Evolutionary conservation across 92 coral and sea anemone genomes (phyloP).

Genomic region (Pocillopora meandrina): DNA sequence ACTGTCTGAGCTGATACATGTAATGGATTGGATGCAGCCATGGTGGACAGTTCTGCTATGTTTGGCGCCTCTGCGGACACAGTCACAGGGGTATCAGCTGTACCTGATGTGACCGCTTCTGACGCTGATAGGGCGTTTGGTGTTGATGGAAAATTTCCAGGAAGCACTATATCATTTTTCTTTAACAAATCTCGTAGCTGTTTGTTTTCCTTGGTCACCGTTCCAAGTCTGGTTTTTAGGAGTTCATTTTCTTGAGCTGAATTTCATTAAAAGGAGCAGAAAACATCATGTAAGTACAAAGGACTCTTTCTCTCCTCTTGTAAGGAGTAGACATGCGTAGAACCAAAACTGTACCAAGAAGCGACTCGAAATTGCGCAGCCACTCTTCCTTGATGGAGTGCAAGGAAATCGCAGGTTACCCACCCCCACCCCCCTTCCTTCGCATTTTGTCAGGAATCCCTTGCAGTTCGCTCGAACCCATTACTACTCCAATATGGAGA

Average conservation of each 20-base stretch:
- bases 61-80: not conserved
- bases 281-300: not conserved
- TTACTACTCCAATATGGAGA: no score
- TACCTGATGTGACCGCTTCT: not conserved
- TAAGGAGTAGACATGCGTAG: not conserved
- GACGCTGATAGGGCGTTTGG: constrained; percentile 21
- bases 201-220: constrained; percentile 55
- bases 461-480: no score
- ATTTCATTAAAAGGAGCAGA: constrained; percentile 8
- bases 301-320: not conserved
- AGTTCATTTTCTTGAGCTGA: constrained; percentile 70
- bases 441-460: no score
- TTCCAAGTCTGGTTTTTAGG: constrained; percentile 58
- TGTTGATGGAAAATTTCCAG: constrained; percentile 38
- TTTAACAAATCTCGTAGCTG: constrained; percentile 57
- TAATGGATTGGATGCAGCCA: not conserved
- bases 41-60: not conserved
- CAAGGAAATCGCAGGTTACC: no score
- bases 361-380: no score
- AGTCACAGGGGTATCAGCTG: constrained; percentile 12
- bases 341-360: not conserved
- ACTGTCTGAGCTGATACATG: not conserved
- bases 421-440: no score
- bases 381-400: no score
- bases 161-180: constrained; percentile 53